Base-by-base conservation (phyloP, 1,140 invertebrate genomes). In the Choristoneura fumiferana region DNA sequence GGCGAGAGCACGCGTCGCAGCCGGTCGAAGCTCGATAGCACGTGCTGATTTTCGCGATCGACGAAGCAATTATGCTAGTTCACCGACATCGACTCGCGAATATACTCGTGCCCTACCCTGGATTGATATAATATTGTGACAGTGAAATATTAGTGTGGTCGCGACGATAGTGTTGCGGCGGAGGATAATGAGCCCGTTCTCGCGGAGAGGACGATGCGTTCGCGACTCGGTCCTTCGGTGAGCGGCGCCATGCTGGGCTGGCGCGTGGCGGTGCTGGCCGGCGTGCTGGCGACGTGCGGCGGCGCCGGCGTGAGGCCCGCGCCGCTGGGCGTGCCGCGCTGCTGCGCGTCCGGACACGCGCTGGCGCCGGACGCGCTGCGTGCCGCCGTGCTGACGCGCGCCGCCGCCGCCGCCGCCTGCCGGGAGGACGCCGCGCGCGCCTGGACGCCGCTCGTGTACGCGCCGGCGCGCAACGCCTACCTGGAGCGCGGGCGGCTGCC, bases 381-480 rank as follows among this genome's bases (percentile, higher is more conserved):
- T 5, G 58, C 57, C 6, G 63, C 69, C 43, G 54, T 58, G 59
- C 39, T 70, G 40, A 58, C 17, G 9, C 63, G 65, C 52, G 60
- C 33, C 5, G 54, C 5, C 4, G 40, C 52, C 8, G 45, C 59
- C 35, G 57, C 57, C 22, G 54, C 60, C 43, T 37, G 10, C 13
- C 65, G 54, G 43, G 65, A 1, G 45, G n/a, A 1, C 81, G 85
- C 63, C 58, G 61, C n/a, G 37, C 69, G n/a, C 53, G 62, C 52
- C 12, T 92, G 91, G 91, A 60, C 76, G 1, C 90, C 91, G 6
- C 64, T 88, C 1, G 87, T 93, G 34, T 93, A 91, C 73, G 91
- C 91, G 58, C 89, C 89, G 0, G 43, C 57, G 0, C 63, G 71
- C 1, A 52, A 65, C 0, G 61, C 52, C 0, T 78, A 90, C 54